Percentiles rank a stretch among this genome's conserved stretches.
These are phyloP conservation scores for Hypotaenidia okinawae DNA, from an alignment of 2,797 vertebrate genomes.

Conservation along the genomic window DNA sequence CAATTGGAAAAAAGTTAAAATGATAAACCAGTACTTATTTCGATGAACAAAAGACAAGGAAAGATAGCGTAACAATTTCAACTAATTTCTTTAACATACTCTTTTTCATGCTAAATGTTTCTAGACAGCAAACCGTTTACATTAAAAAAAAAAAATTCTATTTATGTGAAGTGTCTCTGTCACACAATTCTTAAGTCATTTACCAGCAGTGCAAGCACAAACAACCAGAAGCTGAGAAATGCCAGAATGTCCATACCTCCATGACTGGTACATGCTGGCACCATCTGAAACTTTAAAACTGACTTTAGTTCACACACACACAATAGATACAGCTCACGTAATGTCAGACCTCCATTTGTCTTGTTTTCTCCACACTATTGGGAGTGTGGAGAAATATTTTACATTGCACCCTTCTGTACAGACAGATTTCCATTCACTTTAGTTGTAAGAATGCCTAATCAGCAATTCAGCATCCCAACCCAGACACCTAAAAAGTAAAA, in stretches of 20 bases:
- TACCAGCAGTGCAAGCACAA: not conserved
- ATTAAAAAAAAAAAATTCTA: not conserved
- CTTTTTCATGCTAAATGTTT: not conserved
- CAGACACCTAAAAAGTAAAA: not conserved
- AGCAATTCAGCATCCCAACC: not conserved
- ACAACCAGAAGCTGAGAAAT: not conserved
- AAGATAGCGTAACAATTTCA: not conserved
- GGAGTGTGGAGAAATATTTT: too few species aligned
- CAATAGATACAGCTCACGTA: not conserved
- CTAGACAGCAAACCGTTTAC: not conserved
- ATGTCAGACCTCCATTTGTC: not conserved
- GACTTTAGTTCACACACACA: not conserved
- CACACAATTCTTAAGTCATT: not conserved
- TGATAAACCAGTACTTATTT: not conserved
- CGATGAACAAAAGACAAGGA: not conserved
- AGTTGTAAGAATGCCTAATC: not conserved
- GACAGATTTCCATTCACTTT: not conserved
- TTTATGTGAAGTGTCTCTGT: not conserved
- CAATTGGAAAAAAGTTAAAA: not conserved
- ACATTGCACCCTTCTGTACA: not conserved
- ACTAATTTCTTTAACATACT: not conserved
- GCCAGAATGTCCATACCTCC: fast-evolving
- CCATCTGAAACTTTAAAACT: not conserved
- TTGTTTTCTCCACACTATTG: not conserved
- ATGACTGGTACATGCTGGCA: not conserved